Conservation (phyloP, 2,888 invertebrate species). For the Drosophila anceps region DNA sequence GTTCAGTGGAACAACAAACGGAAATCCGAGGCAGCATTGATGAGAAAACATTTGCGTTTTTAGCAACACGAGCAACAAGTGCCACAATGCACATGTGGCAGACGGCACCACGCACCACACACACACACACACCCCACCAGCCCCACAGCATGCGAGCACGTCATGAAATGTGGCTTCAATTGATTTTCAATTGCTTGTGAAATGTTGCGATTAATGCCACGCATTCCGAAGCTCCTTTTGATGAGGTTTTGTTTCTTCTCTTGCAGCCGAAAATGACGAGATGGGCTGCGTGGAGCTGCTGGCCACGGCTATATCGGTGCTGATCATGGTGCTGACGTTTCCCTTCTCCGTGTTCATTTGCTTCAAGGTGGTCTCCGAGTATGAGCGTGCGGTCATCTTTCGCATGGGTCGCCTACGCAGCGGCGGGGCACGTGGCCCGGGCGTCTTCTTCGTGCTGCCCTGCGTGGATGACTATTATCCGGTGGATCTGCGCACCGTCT, state of each 20-base stretch:
- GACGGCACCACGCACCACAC: background rate
- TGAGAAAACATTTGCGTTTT: slow-evolving; percentile 16
- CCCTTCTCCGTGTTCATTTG: slow-evolving; percentile 94
- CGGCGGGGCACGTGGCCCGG: slow-evolving; percentile 88
- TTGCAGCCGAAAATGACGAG: slow-evolving; percentile 87
- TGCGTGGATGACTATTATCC: slow-evolving; percentile 97
- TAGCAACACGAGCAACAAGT: slow-evolving; percentile 44
- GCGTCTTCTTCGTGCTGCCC: slow-evolving; percentile 96
- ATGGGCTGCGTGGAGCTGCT: slow-evolving; percentile 91
- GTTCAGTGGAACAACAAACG: slow-evolving; percentile 24
- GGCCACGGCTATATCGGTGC: slow-evolving; percentile 90
- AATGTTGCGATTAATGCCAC: slow-evolving; percentile 24
- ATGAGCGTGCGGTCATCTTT: slow-evolving; percentile 95
- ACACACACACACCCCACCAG: background rate
- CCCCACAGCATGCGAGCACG: background rate
- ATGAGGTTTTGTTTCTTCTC: background rate
- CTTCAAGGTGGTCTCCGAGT: slow-evolving; percentile 95
- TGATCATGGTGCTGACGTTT: slow-evolving; percentile 91
- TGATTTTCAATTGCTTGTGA: slow-evolving; percentile 57
- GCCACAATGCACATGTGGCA: slow-evolving; percentile 35
- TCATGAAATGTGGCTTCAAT: slow-evolving; percentile 34
- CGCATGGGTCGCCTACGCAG: slow-evolving; percentile 91
- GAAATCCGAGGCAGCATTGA: slow-evolving; percentile 28
- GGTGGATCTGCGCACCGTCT: slow-evolving; percentile 96
- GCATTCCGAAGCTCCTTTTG: background rate